Base-by-base conservation (phyloP, 2,888 invertebrate genomes). In the Priocnemis perturbator region DNA sequence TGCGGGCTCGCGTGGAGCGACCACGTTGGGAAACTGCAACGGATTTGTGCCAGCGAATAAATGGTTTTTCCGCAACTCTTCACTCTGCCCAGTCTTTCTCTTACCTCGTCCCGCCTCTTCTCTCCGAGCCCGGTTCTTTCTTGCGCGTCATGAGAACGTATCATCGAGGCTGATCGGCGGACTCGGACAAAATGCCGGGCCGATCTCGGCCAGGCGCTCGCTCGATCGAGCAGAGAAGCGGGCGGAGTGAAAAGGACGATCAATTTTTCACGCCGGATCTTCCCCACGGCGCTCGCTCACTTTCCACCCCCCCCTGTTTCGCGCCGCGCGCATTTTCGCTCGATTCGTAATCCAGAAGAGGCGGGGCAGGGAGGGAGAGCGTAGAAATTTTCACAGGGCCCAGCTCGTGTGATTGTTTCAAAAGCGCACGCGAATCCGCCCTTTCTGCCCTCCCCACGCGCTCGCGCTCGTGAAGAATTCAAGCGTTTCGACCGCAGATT, bases 391-490 rank as follows among this genome's bases (percentile, higher is more conserved):
- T 26, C 3, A 26, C 3, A 26, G n/a, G n/a, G n/a, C 26, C 37
- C 1, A 50, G 50, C 50, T 5, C n/a, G 59, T 11, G 59, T 21
- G 9, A 44, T 20, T 19, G 66, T 56, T 30, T 44, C 45, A 47
- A 59, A 53, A 60, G 60, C 58, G 66, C 60, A 59, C 58, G 57
- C 58, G 58, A 56, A 59, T 47, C 59, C 60, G 19, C 19, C 50
- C 50, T 50, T 17, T 50, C 17, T 19, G 17, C 17, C 19, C 3
- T 17, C 17, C 50, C 50, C 14, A 15, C 5, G n/a, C n/a, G 50
- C 50, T n/a, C n/a, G 15, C 26, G 15, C 67, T 73, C 71, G 68
- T 79, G 76, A 83, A 83, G 81, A 83, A 83, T 83, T 83, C 78
- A 83, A 73, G 78, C 74, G 73, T 74, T 81, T 73, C 73, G 73